These are phyloP conservation scores for Empis stercorea DNA, from an alignment of 2,888 invertebrate species.

Conservation along the genomic window DNA sequence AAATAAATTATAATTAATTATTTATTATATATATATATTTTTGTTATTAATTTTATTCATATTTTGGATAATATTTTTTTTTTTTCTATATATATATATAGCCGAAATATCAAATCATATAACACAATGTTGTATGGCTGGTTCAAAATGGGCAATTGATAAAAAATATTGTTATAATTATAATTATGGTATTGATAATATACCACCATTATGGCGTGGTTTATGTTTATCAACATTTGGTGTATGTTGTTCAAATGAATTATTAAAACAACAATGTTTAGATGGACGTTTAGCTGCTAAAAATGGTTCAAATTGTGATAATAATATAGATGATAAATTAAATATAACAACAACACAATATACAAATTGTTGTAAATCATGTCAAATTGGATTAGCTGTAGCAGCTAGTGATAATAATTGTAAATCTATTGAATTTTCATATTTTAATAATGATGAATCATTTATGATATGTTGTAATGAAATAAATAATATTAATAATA, in stretches of 20 bases:
- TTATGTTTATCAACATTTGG: constrained; percentile 48
- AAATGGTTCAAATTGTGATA: constrained; percentile 23
- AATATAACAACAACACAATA: constrained; percentile 24
- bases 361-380: constrained; percentile 49
- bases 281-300: constrained; percentile 27
- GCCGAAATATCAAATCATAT: constrained; percentile 25
- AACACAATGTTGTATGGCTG: constrained; percentile 40
- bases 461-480: constrained; percentile 47
- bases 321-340: constrained; percentile 8
- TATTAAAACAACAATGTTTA: constrained; percentile 33
- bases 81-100: neutral
- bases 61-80: too few species aligned
- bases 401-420: constrained; percentile 41
- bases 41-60: too few species aligned
- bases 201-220: constrained; percentile 44
- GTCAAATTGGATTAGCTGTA: constrained; percentile 48
- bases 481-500: constrained; percentile 2
- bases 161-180: constrained; percentile 38
- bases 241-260: constrained; percentile 47
- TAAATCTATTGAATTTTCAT: constrained; percentile 38
- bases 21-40: too few species aligned
- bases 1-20: too few species aligned
- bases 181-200: constrained; percentile 40
- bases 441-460: constrained; percentile 39
- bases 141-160: constrained; percentile 39